A percentile compares a stretch with the other conserved stretches of the same genome.
Conservation (phyloP, 2,113 vertebrate genomes). For the Ranitomeya imitator region DNA sequence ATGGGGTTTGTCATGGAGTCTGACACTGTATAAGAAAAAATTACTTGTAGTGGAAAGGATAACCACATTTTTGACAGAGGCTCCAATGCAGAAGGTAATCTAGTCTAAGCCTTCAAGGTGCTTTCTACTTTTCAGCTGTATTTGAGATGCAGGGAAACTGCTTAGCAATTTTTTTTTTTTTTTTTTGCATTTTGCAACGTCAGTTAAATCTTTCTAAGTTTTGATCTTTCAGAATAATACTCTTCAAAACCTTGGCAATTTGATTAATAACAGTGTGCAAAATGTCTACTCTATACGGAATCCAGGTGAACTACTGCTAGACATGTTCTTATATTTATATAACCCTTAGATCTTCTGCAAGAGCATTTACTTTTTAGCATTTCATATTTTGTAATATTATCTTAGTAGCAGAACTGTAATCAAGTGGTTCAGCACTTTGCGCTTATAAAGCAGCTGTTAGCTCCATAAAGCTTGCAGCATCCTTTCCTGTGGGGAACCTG, state of each 20-base stretch:
- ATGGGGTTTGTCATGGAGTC: no score
- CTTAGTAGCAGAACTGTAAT: slow-evolving; percentile 12
- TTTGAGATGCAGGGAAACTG: no score
- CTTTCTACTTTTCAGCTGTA: no score
- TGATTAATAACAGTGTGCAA: not conserved
- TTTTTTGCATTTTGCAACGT: no score
- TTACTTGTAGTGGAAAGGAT: no score
- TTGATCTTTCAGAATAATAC: not conserved
- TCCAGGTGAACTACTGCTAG: not conserved
- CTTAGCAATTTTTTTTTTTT: no score
- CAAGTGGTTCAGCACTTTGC: slow-evolving; percentile 27
- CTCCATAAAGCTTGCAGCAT: slow-evolving; percentile 16
- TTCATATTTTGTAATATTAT: slow-evolving; percentile 19
- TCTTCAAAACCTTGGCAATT: not conserved
- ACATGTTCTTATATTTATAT: not conserved
- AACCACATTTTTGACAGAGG: no score
- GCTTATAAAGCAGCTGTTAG: slow-evolving; percentile 43
- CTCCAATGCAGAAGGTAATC: no score
- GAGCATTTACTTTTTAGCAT: not conserved
- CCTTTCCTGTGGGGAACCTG: slow-evolving; percentile 39
- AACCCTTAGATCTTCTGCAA: not conserved
- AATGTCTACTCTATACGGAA: not conserved
- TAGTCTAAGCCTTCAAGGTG: no score
- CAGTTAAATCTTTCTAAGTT: not conserved
- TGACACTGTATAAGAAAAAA: no score